A percentile compares a stretch with the other conserved stretches of the same genome.
These are phyloP conservation scores for Crocuta crocuta DNA, from an alignment of 2,113 vertebrate genomes.

Conservation along the genomic window DNA sequence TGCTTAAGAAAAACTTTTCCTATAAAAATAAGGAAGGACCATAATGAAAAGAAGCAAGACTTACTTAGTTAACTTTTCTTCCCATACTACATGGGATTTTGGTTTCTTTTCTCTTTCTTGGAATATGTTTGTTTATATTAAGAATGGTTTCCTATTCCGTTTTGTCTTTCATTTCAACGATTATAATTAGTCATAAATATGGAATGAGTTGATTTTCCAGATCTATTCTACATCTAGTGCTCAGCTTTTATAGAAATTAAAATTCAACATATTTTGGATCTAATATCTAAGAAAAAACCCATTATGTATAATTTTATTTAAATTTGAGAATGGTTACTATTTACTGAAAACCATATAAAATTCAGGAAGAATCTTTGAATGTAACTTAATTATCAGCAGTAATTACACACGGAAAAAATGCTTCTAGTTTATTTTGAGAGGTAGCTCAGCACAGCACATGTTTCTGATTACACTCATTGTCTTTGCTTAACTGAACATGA, in stretches of 20 bases:
- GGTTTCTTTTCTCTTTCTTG: constrained; percentile 4
- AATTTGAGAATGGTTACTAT: constrained; percentile 41
- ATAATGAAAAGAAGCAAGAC: neutral
- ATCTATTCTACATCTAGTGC: neutral
- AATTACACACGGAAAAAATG: constrained; percentile 20
- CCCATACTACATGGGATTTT: neutral
- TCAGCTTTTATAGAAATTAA: constrained; percentile 6
- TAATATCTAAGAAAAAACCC: constrained; percentile 26
- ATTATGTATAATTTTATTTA: constrained; percentile 26
- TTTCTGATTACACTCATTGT: neutral
- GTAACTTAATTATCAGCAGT: constrained; percentile 52
- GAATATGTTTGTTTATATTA: neutral
- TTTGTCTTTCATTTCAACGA: neutral
- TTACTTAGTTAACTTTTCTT: neutral
- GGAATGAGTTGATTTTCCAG: neutral
- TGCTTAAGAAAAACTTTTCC: neutral
- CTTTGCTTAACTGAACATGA: constrained; percentile 6
- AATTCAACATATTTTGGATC: neutral
- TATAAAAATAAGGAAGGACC: neutral
- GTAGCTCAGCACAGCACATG: neutral
- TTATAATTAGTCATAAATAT: neutral
- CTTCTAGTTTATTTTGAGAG: constrained; percentile 43
- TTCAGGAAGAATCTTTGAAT: constrained; percentile 52
- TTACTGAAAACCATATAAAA: constrained; percentile 50
- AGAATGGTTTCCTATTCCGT: neutral